Conservation (phyloP, 2,797 vertebrate genomes). For the Pterois miles region DNA sequence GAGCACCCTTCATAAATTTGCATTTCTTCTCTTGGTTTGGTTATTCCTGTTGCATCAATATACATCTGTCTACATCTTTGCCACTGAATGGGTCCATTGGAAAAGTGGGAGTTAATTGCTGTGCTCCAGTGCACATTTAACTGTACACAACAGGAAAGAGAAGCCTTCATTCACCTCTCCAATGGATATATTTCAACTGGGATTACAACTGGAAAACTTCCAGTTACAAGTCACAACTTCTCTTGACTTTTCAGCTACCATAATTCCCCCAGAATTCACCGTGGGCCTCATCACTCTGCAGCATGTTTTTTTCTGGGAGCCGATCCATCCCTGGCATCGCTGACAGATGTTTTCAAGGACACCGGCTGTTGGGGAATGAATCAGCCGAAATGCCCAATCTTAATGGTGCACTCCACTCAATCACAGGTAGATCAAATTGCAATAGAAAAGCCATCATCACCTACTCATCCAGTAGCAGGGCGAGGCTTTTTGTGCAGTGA, state of each 20-base stretch:
- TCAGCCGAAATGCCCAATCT: conserved; percentile 39
- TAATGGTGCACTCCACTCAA: conserved; percentile 35
- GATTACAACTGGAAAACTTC: background rate
- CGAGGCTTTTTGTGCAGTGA: background rate
- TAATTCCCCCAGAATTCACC: conserved; percentile 6
- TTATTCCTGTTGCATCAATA: too few relatives aligned
- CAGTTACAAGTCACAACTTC: conserved; percentile 9
- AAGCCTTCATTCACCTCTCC: conserved; percentile 14
- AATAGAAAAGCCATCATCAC: conserved; percentile 51
- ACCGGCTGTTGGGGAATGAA: conserved; percentile 36
- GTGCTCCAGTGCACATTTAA: background rate
- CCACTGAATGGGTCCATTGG: background rate
- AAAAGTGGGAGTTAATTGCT: conserved; percentile 1
- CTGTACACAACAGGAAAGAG: background rate
- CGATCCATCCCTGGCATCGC: conserved; percentile 12
- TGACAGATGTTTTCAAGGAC: conserved; percentile 51
- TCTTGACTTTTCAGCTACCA: background rate
- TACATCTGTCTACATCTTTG: background rate
- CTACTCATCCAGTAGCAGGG: conserved; percentile 1
- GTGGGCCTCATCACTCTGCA: conserved; percentile 15
- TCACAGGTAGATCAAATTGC: conserved; percentile 50
- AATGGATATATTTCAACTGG: background rate
- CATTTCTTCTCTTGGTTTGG: too few relatives aligned
- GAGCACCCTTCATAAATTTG: too few relatives aligned
- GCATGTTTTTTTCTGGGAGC: conserved; percentile 22